These are phyloP conservation scores for Imbricaverruca yamaguchii DNA, from an alignment of 2,888 invertebrate species.

Conservation along the genomic window DNA sequence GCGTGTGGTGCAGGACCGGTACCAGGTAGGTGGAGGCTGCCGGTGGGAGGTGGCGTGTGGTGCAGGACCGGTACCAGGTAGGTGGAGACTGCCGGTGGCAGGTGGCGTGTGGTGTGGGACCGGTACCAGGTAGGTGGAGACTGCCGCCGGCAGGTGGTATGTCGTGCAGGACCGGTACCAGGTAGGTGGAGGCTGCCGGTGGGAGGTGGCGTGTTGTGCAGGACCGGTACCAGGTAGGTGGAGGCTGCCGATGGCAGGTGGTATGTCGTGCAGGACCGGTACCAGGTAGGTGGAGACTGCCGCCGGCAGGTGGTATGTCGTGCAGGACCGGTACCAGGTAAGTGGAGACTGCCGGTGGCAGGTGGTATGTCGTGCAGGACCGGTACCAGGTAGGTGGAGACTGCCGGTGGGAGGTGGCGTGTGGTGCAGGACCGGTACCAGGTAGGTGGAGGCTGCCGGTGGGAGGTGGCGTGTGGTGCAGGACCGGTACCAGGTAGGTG, in stretches of 20 bases:
- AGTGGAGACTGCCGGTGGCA: neutral
- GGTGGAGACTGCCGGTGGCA: neutral
- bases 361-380: constrained; percentile 4
- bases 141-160: too few species aligned
- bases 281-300: neutral
- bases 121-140: neutral
- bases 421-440: constrained; percentile 9
- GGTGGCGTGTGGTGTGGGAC: too few species aligned
- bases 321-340: constrained; percentile 12
- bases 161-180: constrained; percentile 5
- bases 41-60: too few species aligned
- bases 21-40: neutral
- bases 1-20: too few species aligned
- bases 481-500: constrained; percentile 8
- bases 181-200: neutral
- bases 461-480: too few species aligned
- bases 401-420: too few species aligned
- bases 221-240: constrained; percentile 8
- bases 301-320: too few species aligned
- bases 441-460: neutral
- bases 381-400: neutral
- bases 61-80: constrained; percentile 12
- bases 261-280: constrained; percentile 2
- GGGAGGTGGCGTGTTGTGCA: too few species aligned
- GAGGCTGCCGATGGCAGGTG: neutral